Evolutionary conservation across 2,113 vertebrate genomes (phyloP).

Genomic region (Tetraodon nigroviridis): DNA sequence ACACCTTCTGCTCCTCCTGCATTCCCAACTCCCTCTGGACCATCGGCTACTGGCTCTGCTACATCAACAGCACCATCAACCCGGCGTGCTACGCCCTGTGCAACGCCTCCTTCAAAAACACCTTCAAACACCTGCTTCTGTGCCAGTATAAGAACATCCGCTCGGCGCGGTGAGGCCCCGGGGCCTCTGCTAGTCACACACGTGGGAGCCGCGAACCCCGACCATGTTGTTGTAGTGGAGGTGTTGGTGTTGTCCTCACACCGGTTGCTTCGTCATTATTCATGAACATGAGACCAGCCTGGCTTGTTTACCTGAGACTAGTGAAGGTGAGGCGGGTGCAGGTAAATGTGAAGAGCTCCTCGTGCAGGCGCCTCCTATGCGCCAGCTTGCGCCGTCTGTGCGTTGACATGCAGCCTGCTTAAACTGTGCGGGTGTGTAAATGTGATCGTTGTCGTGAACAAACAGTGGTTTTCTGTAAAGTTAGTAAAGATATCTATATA

Average conservation of each 20-base stretch:
- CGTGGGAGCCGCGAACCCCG: conserved; percentile 5
- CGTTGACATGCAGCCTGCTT: conserved; percentile 20
- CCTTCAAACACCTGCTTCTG: conserved; percentile 93
- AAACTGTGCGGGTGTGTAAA: conserved; percentile 11
- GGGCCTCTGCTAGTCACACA: conserved; percentile 2
- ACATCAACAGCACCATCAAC: conserved; percentile 98
- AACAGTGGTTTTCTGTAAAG: background rate
- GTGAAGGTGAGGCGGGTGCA: no score
- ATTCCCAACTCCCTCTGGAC: conserved; percentile 90
- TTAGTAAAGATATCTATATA: background rate
- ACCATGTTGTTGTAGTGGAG: background rate
- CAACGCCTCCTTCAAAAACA: conserved; percentile 97
- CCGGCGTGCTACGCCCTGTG: conserved; percentile 96
- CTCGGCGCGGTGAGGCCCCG: conserved; percentile 72
- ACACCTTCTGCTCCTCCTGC: conserved; percentile 87
- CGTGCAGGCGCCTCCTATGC: conserved; percentile 3
- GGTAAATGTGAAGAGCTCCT: background rate
- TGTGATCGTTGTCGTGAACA: conserved; percentile 19
- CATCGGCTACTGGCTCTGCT: conserved; percentile 84
- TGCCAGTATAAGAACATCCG: conserved; percentile 96
- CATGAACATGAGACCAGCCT: no score
- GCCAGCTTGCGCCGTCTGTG: conserved; percentile 17
- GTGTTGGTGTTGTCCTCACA: no score
- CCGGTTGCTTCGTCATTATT: no score
- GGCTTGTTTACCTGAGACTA: no score